Conservation (phyloP, 2,888 invertebrate genomes). For the Cantharis rufa region DNA sequence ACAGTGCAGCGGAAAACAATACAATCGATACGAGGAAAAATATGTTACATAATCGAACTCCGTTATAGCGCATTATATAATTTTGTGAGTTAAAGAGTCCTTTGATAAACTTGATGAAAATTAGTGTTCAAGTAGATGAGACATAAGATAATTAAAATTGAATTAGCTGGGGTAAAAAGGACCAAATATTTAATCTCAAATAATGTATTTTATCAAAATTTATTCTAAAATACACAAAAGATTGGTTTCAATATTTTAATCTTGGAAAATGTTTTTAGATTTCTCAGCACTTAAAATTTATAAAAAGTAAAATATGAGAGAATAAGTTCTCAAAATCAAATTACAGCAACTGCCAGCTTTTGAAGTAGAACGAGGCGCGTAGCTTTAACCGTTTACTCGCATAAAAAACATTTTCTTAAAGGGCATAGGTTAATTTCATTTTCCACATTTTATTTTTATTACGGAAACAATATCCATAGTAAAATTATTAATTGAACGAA, state of each 20-base stretch:
- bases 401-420: conserved; percentile 7
- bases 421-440: conserved; percentile 1
- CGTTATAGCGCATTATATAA: neutral
- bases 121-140: neutral
- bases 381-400: neutral
- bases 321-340: conserved; percentile 16
- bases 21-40: neutral
- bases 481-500: neutral
- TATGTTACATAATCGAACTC: neutral
- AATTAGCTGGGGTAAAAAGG: neutral
- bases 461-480: neutral
- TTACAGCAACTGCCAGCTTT: conserved; percentile 8
- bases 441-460: neutral
- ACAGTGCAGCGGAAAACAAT: neutral
- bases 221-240: neutral
- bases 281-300: conserved; percentile 1
- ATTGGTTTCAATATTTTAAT: neutral
- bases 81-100: neutral
- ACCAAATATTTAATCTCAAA: neutral
- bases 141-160: neutral
- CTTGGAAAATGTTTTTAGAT: neutral
- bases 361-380: conserved; percentile 9
- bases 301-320: conserved; percentile 8
- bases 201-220: neutral
- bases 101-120: neutral